Evolutionary conservation across 2,797 vertebrate genomes (phyloP).

Genomic region (Ctenochaetus hawaiiensis): DNA sequence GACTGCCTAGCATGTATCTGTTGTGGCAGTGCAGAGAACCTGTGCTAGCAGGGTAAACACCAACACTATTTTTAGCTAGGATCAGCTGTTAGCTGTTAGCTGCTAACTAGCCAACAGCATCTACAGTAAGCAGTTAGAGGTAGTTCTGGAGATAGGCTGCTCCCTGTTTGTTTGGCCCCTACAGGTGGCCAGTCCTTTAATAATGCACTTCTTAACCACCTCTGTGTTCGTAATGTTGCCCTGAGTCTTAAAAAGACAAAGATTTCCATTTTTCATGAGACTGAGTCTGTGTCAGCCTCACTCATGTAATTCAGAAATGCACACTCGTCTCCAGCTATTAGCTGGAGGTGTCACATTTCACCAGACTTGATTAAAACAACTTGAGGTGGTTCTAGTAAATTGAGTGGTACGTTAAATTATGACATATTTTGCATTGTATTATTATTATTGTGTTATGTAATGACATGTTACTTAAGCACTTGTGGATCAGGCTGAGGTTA

Average conservation of each 20-base stretch:
- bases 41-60: too few relatives aligned
- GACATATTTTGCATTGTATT: constrained; percentile 39
- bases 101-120: too few relatives aligned
- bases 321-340: constrained; percentile 15
- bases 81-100: too few relatives aligned
- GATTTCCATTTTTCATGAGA: not conserved
- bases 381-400: constrained; percentile 22
- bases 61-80: too few relatives aligned
- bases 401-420: constrained; percentile 14
- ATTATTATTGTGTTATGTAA: constrained; percentile 30
- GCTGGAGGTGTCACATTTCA: constrained; percentile 69
- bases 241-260: not conserved
- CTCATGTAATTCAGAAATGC: constrained; percentile 3
- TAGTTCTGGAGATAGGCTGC: too few relatives aligned
- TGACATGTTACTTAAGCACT: constrained; percentile 77
- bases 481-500: constrained; percentile 74
- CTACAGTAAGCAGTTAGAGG: too few relatives aligned
- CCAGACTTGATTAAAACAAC: constrained; percentile 38
- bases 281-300: not conserved
- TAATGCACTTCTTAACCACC: constrained; percentile 4
- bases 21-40: not conserved
- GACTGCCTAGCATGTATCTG: not conserved
- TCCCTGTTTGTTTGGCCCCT: too few relatives aligned
- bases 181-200: too few relatives aligned
- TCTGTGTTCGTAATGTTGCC: not conserved